phyloP scores from a whole-genome alignment of 2,888 invertebrate species.

The Caenorhabditis sulstoni region DNA sequence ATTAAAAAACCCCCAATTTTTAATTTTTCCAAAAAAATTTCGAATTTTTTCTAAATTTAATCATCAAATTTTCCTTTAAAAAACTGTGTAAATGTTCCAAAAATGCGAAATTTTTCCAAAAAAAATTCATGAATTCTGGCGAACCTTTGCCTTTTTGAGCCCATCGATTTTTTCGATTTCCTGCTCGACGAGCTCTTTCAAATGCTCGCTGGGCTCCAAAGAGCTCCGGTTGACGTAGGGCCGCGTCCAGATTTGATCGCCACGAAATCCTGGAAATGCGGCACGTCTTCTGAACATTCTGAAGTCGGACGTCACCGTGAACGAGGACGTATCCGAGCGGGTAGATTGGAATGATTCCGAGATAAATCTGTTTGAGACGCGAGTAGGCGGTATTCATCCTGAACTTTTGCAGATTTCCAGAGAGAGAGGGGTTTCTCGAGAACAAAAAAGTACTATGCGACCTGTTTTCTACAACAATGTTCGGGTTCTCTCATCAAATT shows the following conservation, averaged over 20 bases:
- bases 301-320: slow-evolving; percentile 47
- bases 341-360: slow-evolving; percentile 63
- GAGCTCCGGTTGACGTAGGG: slow-evolving; percentile 63
- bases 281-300: not conserved
- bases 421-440: not conserved
- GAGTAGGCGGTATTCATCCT: slow-evolving; percentile 33
- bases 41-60: no score
- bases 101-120: no score
- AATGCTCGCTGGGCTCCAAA: slow-evolving; percentile 60
- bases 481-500: no score
- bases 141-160: slow-evolving; percentile 61
- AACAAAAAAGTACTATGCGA: not conserved
- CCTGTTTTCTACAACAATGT: slow-evolving; percentile 1
- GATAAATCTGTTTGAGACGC: slow-evolving; percentile 62
- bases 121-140: not conserved
- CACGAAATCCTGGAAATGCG: slow-evolving; percentile 63
- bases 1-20: no score
- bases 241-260: slow-evolving; percentile 66
- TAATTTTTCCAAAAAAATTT: no score
- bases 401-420: not conserved
- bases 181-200: slow-evolving; percentile 68
- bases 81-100: no score
- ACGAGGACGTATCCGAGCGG: slow-evolving; percentile 69
- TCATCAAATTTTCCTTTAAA: no score
- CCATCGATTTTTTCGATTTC: slow-evolving; percentile 66